Base-by-base conservation (phyloP, 2,797 vertebrate species). In the Callimico goeldii region DNA sequence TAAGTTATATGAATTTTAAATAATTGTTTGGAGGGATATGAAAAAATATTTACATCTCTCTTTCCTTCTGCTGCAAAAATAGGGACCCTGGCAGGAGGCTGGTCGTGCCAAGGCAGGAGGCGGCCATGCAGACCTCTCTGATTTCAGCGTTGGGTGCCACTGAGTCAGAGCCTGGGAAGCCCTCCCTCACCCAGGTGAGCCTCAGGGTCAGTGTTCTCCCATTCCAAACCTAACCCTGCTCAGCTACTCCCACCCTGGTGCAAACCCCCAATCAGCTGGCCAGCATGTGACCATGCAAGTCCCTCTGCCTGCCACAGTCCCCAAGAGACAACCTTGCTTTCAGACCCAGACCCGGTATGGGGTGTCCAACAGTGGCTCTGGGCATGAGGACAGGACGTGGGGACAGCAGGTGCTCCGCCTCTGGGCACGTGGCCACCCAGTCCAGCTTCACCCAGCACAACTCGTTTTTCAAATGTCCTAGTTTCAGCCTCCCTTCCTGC, bases 381-480 rank as follows among this genome's bases (percentile, higher is more conserved):
- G 95, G 97, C 98, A 97, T 7, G 39, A 50, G 96, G 97, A 98
- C 94, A 97, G 96, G 86, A 95, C 39, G 4, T 0, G 43, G 76
- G 97, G 98, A 98, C 96, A 98, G 98, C 98, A 98, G 98, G 98
- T 98, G 96, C 94, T 97, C 93, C 94, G 7, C 87, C 89, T 96
- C 92, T 96, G 98, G 98, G 98, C 98, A 92, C 61, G 4, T 0
- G 0, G 95, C 97, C 97, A 97, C 96, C 93, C 97, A 95, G 93
- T 96, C 98, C 28, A 50, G 88, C 97, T 95, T 94, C 97, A 98
- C 94, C 96, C 94, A 95, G 97, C 94, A 98, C 97, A 97, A 97
- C 91, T 97, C 88, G 55, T 96, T 98, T 98, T 98, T 77, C 97
- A 91, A 97, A 96, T 97, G 97, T 77, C 89, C 93, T 58, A 95